Base-by-base conservation (phyloP, 2,888 invertebrate genomes). In the Andrena haemorrhoa region DNA sequence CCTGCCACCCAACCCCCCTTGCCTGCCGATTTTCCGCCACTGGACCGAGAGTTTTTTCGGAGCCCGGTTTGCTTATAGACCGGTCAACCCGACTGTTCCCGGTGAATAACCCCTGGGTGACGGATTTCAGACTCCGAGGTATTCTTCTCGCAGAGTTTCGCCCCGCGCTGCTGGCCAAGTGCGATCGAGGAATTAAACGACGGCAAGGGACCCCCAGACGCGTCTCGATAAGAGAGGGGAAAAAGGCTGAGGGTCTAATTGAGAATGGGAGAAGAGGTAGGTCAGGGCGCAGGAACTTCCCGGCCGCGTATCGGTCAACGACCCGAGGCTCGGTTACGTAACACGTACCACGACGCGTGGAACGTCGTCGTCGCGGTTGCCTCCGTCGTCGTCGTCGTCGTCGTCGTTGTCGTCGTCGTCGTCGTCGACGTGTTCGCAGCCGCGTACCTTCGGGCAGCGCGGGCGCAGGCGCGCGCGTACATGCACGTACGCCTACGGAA, bases 261-360 rank as follows among this genome's bases (percentile, higher is more conserved):
- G 85, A 85, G 79, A 81, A 83, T 83, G 74, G 71, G 56, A 73
- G 79, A 79, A 85, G 80, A 85, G 88, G 86, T 85, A 87, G 87
- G 89, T 87, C 88, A 90, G 89, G 91, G 87, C 86, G 84, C 88
- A 89, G 87, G 88, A 89, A 91, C 82, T 88, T 90, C 86, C 90
- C 88, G 88, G 87, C 85, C 85, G 87, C 88, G 87, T 90, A 91
- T 91, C 93, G 93, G 93, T 93, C 92, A 92, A 90, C 87, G 93
- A 93, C 92, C 93, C 88, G 91, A 78, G 83, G 71, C 83, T 79
- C 84, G 79, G 90, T 91, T 92, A 91, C 89, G 88, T 86, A 56
- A 87, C 82, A 69, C 53, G 20, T 20, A 56, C 56, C 69, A 29
- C 82, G 79, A 87, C 86, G 85, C 83, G 79, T 75, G 83, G 81